A percentile compares a stretch with the other conserved stretches of the same genome.
Evolutionary conservation across 2,797 vertebrate species (phyloP).

Genomic region (Phalanger gymnotis): DNA sequence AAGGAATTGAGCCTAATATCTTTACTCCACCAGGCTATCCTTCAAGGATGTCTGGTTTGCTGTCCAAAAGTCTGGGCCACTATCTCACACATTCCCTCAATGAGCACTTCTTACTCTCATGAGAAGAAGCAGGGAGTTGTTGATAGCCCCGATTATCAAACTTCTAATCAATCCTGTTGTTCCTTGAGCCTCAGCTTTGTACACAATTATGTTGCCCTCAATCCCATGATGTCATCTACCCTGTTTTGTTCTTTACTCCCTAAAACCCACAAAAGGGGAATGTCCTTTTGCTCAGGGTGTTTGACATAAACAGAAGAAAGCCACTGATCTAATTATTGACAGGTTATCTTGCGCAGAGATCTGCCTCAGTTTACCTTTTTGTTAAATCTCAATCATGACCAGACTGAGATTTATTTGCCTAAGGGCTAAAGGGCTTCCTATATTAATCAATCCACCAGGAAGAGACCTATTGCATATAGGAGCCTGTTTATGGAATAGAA

Average conservation of each 20-base stretch:
- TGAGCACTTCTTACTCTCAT: background rate
- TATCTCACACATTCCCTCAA: background rate
- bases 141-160: background rate
- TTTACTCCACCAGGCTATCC: background rate
- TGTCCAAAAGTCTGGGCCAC: too few relatives aligned
- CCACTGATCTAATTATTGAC: background rate
- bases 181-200: background rate
- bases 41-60: background rate
- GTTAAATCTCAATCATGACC: background rate
- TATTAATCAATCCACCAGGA: constrained; percentile 12
- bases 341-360: background rate
- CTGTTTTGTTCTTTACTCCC: background rate
- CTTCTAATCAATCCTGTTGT: background rate
- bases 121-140: background rate
- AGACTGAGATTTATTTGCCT: background rate
- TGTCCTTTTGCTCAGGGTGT: background rate
- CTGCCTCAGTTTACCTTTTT: background rate
- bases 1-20: background rate
- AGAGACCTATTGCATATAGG: constrained; percentile 34
- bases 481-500: constrained; percentile 30
- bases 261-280: background rate
- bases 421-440: constrained; percentile 9
- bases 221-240: background rate
- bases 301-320: background rate
- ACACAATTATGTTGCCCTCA: background rate